Base-by-base conservation (phyloP, 2,797 vertebrate genomes). In the Sebastes taczanowskii region DNA sequence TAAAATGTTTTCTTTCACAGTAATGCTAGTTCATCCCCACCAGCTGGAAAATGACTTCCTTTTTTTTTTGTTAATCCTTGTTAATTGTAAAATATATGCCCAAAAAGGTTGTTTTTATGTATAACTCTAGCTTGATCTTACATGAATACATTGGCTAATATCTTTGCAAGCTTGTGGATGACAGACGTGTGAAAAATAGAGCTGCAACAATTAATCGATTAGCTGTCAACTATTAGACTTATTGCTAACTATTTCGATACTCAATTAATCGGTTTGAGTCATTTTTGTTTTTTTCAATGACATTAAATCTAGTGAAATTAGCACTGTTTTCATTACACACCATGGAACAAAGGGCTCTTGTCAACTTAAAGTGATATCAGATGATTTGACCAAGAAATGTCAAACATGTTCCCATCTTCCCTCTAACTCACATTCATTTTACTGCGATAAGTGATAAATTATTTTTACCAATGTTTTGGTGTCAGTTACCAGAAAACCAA, bases 1-100 rank as follows among this genome's bases (percentile, higher is more conserved):
- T 88, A 64, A 63, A 68, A 78, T 76, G 77, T 74, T 84, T 86
- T 80, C 65, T 85, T 87, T 86, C 29, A 83, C 66, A 80, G 70
- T 63, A 82, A 53, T 78, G 74, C 42, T 29, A 22, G 20, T 62
- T 71, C 32, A 46, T 18, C 78, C 35, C 65, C 29, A 56, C 61
- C 66, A 35, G 61, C 58, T 83, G 75, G 78, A 89, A 85, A 87
- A 91, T 78, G 6, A 13, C 74, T 89, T 89, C 89, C 27, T 76
- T 74, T 78, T 84, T 77, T 9, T 23, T 23, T 61, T 74, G 32
- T 74, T 52, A 81, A 71, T 76, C 16, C n/a, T 68, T 53, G 7
- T 16, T 53, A 22, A 23, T 32, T 53, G 66, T 68, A 25, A 74
- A 79, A 66, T 71, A n/a, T 69, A 30, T 20, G 46, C 6, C 75